Conservation (phyloP, 2,888 invertebrate genomes). For the Scaeva pyrastri region DNA sequence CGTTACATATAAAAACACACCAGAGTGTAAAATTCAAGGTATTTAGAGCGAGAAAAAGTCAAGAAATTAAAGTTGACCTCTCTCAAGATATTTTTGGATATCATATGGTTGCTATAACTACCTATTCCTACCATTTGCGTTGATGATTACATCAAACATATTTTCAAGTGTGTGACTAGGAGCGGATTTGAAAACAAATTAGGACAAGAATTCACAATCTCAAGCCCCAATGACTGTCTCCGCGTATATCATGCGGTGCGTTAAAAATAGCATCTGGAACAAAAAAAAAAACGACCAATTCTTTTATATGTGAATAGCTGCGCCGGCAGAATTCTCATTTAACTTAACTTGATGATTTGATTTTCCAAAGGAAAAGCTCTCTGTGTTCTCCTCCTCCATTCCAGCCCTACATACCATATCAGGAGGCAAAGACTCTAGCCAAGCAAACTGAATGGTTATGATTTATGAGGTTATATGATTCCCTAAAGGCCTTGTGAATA, state of each 20-base stretch:
- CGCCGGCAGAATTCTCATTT: conserved; percentile 21
- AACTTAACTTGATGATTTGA: conserved; percentile 47
- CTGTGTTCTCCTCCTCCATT: conserved; percentile 5
- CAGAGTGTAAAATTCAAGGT: neutral
- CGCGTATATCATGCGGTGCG: too few species aligned
- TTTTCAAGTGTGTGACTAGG: too few species aligned
- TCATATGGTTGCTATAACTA: neutral
- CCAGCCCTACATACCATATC: too few species aligned
- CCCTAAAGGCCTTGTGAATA: conserved; percentile 28
- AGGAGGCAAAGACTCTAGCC: neutral
- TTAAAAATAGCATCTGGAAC: neutral
- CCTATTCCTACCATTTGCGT: too few species aligned
- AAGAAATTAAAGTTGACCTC: conserved; percentile 37
- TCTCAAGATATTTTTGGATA: neutral
- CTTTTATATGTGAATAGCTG: neutral
- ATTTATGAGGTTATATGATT: conserved; percentile 56
- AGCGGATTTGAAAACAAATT: too few species aligned
- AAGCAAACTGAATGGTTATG: conserved; percentile 46
- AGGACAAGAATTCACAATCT: neutral
- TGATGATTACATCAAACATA: too few species aligned
- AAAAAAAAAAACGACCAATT: conserved; percentile 29
- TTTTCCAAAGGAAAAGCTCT: conserved; percentile 27
- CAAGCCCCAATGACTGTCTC: too few species aligned
- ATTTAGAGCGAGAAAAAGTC: conserved; percentile 13
- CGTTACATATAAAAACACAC: neutral